phyloP scores from a whole-genome alignment of 2,797 vertebrate genomes.

The Tachyglossus aculeatus region DNA sequence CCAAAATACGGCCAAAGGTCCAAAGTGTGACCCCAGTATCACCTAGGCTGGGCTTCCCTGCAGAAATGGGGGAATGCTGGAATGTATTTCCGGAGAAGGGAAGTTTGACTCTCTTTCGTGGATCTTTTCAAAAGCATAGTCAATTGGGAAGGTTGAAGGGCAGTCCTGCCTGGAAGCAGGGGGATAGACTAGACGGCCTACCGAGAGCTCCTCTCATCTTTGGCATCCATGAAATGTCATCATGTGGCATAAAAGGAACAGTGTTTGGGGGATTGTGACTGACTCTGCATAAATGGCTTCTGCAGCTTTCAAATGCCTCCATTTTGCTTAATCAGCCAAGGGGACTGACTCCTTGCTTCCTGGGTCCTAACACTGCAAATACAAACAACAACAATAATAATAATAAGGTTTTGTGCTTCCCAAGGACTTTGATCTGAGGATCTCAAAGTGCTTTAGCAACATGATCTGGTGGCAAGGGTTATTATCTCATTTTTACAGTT shows the following conservation, averaged over 20 bases:
- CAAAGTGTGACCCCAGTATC: no score
- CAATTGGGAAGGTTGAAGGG: neutral
- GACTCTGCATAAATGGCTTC: neutral
- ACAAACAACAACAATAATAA: constrained; percentile 36
- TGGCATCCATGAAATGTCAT: neutral
- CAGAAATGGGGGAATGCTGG: no score
- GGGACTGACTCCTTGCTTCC: constrained; percentile 6
- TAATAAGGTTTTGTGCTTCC: constrained; percentile 21
- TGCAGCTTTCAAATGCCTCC: neutral
- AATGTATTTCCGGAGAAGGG: no score
- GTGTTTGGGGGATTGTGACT: no score
- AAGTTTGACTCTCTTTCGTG: no score
- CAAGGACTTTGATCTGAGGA: constrained; percentile 34
- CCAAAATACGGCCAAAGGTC: no score
- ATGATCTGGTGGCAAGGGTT: constrained; percentile 22
- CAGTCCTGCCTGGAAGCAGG: neutral
- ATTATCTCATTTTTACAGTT: constrained; percentile 43
- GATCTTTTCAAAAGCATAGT: no score
- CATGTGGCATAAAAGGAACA: neutral
- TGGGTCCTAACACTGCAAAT: neutral
- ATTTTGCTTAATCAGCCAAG: constrained; percentile 12
- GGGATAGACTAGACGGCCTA: no score
- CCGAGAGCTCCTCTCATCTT: neutral
- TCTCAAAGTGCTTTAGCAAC: constrained; percentile 24
- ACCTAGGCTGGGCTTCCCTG: no score